Base-by-base conservation (phyloP, 53 echinoderm and acorn worm genomes). In the Stichopus horrens region DNA sequence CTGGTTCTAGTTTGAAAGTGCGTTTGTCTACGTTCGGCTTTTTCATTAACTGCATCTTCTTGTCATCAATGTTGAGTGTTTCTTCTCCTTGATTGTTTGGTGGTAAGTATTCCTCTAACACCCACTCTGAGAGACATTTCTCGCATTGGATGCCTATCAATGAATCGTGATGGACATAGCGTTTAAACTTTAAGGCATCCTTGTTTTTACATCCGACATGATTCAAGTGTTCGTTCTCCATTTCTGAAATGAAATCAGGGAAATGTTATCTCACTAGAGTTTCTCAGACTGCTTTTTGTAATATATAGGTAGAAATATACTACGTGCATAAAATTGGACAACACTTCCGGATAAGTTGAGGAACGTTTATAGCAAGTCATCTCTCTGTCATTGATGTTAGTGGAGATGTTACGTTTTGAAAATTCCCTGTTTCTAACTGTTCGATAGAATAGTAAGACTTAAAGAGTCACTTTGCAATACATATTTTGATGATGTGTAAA, bases 121-220 rank as follows among this genome's bases (percentile, higher is more conserved):
- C 18, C 76, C 76, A 76, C 23, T 76, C 76, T 23, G 76, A 76
- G 76, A 76, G 76, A 53, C 76, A 76, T 23, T 21, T 9, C 8
- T 76, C 76, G 76, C 76, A 76, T 7, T 7, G 13, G 51, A 76
- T 22, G 76, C 76, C 76, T 8, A 76, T 76, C 9, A 76, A 9
- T 8, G 76, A 51, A 14, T 53, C 76, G 11, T 23, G 4, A 53
- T 76, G 51, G 20, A 22, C 11, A 7, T 76, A 76, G 23, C 76
- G 51, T 53, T 76, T 76, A 23, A 76, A 76, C 76, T 9, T 76
- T 37, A 52, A 51, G 14, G 13, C 23, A 9, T 53, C 52, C 7
- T 23, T 76, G 20, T 76, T 76, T 13, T 53, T 76, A 7, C 76
- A 76, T 53, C 37, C 37, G 13, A 9, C 52, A 76, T 76, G 76